Evolutionary conservation across 2,888 invertebrate species (phyloP).

Genomic region (Erebia palarica): DNA sequence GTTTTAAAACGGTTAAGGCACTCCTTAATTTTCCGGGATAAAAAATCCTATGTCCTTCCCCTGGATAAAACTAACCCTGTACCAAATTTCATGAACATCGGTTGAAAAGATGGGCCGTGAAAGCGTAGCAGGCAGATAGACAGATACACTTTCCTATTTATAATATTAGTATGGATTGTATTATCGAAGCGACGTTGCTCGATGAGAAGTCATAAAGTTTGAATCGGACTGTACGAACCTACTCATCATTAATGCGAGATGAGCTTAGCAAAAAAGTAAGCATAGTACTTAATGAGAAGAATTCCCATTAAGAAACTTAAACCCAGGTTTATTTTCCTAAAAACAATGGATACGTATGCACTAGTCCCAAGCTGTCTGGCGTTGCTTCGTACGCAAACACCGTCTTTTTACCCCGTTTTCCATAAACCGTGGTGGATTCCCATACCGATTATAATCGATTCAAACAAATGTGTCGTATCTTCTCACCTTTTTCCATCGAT

Average conservation of each 20-base stretch:
- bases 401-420: constrained; percentile 1
- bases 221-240: no score
- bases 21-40: no score
- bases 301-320: background rate
- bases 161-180: no score
- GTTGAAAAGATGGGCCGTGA: no score
- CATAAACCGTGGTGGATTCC: constrained; percentile 11
- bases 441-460: constrained; percentile 8
- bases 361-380: constrained; percentile 6
- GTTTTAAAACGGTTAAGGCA: no score
- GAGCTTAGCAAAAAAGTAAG: background rate
- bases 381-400: background rate
- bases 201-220: no score
- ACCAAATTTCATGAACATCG: no score
- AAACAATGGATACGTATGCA: background rate
- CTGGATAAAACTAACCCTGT: no score
- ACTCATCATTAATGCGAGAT: background rate
- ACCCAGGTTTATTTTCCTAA: constrained; percentile 3
- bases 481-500: constrained; percentile 16
- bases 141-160: no score
- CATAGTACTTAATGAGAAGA: background rate
- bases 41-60: no score
- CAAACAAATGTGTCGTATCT: background rate
- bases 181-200: no score
- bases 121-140: no score